Evolutionary conservation across 1,140 invertebrate species (phyloP), one percentile per base, ranked within the genome.

Genomic region (Aporrectodea caliginosa): DNA sequence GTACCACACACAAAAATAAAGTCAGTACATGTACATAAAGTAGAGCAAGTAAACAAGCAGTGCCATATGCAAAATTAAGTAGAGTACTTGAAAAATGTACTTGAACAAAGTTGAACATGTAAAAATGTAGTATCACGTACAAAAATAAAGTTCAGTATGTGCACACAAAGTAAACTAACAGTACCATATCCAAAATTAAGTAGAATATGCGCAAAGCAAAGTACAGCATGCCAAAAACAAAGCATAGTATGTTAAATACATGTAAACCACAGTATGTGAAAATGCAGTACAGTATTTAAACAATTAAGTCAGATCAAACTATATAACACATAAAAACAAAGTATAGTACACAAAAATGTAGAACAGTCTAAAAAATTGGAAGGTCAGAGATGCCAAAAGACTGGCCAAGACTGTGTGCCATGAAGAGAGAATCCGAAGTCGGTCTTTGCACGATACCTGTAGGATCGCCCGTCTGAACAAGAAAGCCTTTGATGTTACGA

Each of bases 401-500:
- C 1, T 12, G 12, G 12, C 27, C 69, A 70, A 70, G 31, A 29
- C 69, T 29, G 31, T 1, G 69, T 70, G 27, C 69, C 69, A 30
- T 30, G 29, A 1, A 30, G 33, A 2, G 33, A 74, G n/a, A 74
- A 74, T 30, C 2, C n/a, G 32, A 69, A 33, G 32, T 16, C 16
- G 73, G 14, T 72, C 33, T 79, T 84, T n/a, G n/a, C n/a, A n/a
- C n/a, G n/a, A n/a, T n/a, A 89, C 88, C 89, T 79, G 93, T 93
- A 16, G 96, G 97, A 90, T 98, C 97, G 1, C 97, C 97, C 72
- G 95, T 98, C 90, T 98, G 97, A 1, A 98, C 93, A 88, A 99
- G 98, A 85, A 99, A 99, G 34, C 95, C 96, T 91, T 99, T 99
- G 80, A 99, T 98, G 85, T 99, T 99, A 84, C 98, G 91, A 86